Conservation (phyloP, 2,113 vertebrate genomes). For the Sinocyclocheilus grahami region DNA sequence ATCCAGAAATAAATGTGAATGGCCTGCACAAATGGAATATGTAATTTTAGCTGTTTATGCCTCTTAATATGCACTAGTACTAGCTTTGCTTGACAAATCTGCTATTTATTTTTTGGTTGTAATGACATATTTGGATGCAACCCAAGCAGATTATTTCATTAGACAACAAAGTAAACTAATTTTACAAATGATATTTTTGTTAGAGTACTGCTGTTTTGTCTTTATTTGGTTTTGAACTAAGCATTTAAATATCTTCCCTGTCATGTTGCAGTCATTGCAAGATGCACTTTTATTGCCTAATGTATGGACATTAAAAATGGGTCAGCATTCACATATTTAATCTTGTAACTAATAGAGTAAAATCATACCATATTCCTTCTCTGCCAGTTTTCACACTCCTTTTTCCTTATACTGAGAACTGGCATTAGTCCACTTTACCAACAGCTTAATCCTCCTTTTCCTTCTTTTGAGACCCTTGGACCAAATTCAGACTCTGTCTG, state of each 20-base stretch:
- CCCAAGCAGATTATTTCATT: slow-evolving; percentile 52
- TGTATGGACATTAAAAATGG: background rate
- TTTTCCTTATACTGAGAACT: background rate
- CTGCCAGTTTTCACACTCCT: background rate
- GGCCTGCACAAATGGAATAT: slow-evolving; percentile 36
- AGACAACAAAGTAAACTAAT: slow-evolving; percentile 35
- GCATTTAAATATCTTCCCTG: slow-evolving; percentile 10
- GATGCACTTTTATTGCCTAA: slow-evolving; percentile 11
- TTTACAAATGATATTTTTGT: slow-evolving; percentile 25
- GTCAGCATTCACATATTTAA: background rate
- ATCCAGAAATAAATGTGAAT: background rate
- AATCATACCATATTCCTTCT: background rate
- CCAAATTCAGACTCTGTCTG: background rate
- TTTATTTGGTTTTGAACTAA: slow-evolving; percentile 16
- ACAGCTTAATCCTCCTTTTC: slow-evolving; percentile 23
- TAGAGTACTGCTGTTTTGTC: slow-evolving; percentile 13
- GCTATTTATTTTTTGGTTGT: slow-evolving; percentile 47
- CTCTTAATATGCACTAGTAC: slow-evolving; percentile 39
- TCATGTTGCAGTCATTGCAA: background rate
- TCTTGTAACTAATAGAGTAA: background rate
- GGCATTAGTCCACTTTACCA: slow-evolving; percentile 13
- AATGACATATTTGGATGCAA: slow-evolving; percentile 50
- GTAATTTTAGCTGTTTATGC: slow-evolving; percentile 27
- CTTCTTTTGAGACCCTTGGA: background rate
- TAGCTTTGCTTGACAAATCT: slow-evolving; percentile 36